A percentile compares a stretch with the other conserved stretches of the same genome.
These are phyloP conservation scores for Oscheius sp. DNA, from an alignment of 2,888 invertebrate species.

Conservation along the genomic window DNA sequence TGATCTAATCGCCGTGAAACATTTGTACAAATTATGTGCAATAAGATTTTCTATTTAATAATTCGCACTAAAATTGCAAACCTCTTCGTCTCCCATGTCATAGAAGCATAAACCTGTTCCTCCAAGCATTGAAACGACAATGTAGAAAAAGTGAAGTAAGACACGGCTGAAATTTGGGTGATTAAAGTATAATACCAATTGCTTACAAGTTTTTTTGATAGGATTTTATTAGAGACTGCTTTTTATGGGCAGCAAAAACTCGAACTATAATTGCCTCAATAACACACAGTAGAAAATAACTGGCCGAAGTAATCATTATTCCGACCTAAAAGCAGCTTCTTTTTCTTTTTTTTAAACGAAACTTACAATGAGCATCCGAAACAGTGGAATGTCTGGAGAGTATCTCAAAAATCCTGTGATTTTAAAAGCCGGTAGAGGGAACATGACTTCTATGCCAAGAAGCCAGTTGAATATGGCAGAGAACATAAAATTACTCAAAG, in stretches of 20 bases:
- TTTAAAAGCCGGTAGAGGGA: neutral
- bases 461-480: constrained; percentile 5
- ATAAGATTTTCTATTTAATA: no score
- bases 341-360: neutral
- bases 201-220: neutral
- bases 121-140: neutral
- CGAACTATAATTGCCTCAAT: neutral
- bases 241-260: neutral
- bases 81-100: constrained; percentile 7
- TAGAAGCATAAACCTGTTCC: neutral
- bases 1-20: no score
- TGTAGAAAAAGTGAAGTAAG: neutral
- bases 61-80: constrained; percentile 1
- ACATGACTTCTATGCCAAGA: neutral
- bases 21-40: neutral
- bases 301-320: neutral
- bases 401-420: neutral
- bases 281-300: neutral
- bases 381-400: neutral
- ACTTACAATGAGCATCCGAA: neutral
- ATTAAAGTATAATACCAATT: neutral
- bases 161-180: neutral
- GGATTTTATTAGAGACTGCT: neutral
- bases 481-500: neutral
- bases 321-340: neutral